These are phyloP conservation scores for Peucedramus taeniatus DNA, from an alignment of 2,113 vertebrate species.

Conservation along the genomic window DNA sequence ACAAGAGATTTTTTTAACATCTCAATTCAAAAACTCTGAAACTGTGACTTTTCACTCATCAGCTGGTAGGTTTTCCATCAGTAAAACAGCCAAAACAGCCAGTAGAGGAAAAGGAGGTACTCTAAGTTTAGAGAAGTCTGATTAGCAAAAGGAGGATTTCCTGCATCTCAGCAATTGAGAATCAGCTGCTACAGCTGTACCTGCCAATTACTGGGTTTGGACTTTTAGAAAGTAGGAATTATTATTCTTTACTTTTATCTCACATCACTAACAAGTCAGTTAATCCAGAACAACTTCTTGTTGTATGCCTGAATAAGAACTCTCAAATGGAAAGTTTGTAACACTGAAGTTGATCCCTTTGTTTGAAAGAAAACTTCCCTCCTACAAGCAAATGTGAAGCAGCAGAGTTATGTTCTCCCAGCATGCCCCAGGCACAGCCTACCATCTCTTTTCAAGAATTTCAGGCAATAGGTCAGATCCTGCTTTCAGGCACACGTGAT, in stretches of 20 bases:
- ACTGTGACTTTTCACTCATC: background rate
- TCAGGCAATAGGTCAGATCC: background rate
- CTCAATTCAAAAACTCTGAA: background rate
- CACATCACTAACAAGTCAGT: background rate
- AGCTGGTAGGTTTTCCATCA: background rate
- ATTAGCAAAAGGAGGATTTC: background rate
- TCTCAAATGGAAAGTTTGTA: background rate
- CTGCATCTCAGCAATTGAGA: background rate
- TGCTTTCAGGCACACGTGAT: background rate
- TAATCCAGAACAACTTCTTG: background rate
- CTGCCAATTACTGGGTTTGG: background rate
- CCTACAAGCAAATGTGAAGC: background rate
- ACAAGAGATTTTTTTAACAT: background rate
- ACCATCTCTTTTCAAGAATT: background rate
- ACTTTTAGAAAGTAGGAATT: background rate
- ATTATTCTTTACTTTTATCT: background rate
- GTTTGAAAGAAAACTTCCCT: background rate
- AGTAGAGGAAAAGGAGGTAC: background rate
- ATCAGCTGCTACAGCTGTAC: background rate
- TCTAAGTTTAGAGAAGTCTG: background rate
- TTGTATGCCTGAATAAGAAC: background rate
- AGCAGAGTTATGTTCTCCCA: background rate
- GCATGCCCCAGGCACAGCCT: background rate
- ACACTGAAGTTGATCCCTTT: background rate
- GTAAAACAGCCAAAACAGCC: background rate